Evolutionary conservation across 2,797 vertebrate genomes (phyloP).

Genomic region (Mormyrops attenuatus): DNA sequence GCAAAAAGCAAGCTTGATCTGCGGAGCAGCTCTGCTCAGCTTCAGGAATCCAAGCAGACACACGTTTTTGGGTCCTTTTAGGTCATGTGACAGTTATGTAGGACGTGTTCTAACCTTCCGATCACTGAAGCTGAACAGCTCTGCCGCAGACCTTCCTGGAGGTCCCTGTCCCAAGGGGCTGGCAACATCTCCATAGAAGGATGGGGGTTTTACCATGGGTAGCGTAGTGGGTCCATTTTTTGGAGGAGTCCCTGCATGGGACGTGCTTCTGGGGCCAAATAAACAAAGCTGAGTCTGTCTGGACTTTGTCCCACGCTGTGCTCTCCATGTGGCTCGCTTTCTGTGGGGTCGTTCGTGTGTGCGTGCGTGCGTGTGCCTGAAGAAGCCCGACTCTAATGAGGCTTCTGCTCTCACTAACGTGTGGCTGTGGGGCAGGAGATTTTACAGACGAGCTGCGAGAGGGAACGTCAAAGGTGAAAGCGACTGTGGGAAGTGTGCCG

Average conservation of each 20-base stretch:
- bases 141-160: background rate
- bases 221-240: background rate
- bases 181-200: background rate
- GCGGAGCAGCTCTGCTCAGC: background rate
- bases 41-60: background rate
- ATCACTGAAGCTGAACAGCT: background rate
- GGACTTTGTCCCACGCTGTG: background rate
- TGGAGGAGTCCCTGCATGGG: slow-evolving; percentile 5
- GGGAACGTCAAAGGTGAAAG: background rate
- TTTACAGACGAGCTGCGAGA: background rate
- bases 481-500: background rate
- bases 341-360: background rate
- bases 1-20: background rate
- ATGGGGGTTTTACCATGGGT: background rate
- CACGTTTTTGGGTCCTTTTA: background rate
- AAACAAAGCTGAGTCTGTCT: slow-evolving; percentile 13
- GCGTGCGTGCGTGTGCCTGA: background rate
- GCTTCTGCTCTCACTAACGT: background rate
- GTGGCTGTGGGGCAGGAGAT: background rate
- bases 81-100: background rate
- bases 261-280: background rate
- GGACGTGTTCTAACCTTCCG: background rate
- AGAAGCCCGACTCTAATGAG: background rate
- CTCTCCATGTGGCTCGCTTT: background rate
- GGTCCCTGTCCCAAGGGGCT: slow-evolving; percentile 35